Evolutionary conservation across 2,797 vertebrate genomes (phyloP).

Genomic region (Hippoglossus hippoglossus): DNA sequence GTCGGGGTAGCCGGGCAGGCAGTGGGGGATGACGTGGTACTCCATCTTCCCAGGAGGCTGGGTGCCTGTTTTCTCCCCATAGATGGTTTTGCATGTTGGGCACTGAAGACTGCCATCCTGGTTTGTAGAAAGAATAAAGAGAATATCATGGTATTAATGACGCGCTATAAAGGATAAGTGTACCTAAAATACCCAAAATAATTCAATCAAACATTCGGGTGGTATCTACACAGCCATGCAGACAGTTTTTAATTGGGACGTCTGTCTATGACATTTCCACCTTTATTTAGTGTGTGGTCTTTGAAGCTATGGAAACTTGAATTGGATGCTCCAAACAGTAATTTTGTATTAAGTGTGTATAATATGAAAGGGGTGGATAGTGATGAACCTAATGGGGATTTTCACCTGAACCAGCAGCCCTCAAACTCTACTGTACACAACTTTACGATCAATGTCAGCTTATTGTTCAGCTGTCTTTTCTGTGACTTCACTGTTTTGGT

Average conservation of each 20-base stretch:
- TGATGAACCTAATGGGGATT: neutral
- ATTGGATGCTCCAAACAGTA: neutral
- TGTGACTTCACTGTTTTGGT: no score
- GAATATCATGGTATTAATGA: neutral
- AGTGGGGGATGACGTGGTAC: conserved; percentile 95
- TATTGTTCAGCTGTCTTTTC: no score
- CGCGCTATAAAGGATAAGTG: neutral
- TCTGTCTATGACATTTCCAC: neutral
- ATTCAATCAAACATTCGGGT: neutral
- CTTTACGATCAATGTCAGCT: no score
- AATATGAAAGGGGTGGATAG: neutral
- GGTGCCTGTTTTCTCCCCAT: conserved; percentile 95
- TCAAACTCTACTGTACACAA: no score
- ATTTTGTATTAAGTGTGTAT: neutral
- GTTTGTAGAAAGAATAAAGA: conserved; percentile 9
- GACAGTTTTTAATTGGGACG: neutral
- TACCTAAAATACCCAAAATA: neutral
- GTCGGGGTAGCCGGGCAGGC: conserved; percentile 90
- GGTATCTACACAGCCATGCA: neutral
- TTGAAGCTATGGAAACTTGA: neutral
- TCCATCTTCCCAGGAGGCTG: conserved; percentile 98
- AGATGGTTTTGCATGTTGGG: conserved; percentile 96
- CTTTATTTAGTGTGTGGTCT: neutral
- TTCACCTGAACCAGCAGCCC: neutral
- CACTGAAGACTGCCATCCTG: conserved; percentile 97